Percentiles rank a stretch among this genome's conserved stretches.
Evolutionary conservation across 2,797 vertebrate genomes (phyloP).

Genomic region (Lithobates pipiens): DNA sequence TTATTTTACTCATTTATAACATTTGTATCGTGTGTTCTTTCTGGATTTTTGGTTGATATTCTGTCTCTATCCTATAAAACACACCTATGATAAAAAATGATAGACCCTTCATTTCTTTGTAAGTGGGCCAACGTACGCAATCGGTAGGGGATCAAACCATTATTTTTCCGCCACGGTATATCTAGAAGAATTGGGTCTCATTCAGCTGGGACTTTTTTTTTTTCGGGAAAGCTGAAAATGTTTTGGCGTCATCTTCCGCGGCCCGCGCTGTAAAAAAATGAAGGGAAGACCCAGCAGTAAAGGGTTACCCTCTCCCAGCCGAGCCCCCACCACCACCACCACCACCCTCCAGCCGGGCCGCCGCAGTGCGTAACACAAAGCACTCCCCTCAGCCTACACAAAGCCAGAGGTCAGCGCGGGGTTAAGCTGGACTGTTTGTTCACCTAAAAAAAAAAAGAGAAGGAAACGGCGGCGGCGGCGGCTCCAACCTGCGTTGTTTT

Average conservation of each 20-base stretch:
- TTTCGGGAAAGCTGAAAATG: no score
- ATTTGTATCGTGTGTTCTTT: no score
- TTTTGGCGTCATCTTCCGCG: not conserved
- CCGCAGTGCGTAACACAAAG: not conserved
- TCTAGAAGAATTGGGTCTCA: no score
- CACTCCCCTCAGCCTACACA: conserved; percentile 1
- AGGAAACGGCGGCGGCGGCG: not conserved
- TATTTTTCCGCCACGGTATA: no score
- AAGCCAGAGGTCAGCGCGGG: conserved; percentile 54
- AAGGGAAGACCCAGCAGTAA: not conserved
- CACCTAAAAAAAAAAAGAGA: not conserved
- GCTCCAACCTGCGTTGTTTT: not conserved
- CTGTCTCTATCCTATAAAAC: no score
- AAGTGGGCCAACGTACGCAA: no score
- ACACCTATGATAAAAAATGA: no score
- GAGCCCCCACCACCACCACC: not conserved
- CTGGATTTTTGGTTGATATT: no score
- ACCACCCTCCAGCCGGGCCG: not conserved
- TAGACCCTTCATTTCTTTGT: no score
- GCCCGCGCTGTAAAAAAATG: not conserved
- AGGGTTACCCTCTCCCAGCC: not conserved
- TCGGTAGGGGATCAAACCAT: no score
- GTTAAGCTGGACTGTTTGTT: conserved; percentile 48
- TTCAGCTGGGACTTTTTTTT: not conserved
- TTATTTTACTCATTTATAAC: no score